Evolutionary conservation across 1,140 invertebrate species (phyloP).

Genomic region (Popillia japonica): DNA sequence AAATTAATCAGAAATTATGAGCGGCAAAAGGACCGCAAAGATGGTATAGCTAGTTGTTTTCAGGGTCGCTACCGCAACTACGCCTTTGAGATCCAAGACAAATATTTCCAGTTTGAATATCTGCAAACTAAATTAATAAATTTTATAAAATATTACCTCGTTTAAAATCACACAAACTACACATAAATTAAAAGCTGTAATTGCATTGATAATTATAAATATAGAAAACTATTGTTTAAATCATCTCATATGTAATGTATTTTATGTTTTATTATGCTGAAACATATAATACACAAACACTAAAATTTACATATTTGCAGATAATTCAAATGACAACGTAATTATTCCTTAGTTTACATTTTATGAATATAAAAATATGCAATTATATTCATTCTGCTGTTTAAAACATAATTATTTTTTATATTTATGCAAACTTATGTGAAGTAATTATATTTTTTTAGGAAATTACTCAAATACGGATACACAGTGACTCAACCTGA

Average conservation of each 20-base stretch:
- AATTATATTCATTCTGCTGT: background rate
- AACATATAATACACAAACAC: too few species aligned
- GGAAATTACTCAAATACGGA: background rate
- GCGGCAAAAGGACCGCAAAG: background rate
- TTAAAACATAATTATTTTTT: background rate
- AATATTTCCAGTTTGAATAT: slow-evolving; percentile 5
- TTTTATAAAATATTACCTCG: too few species aligned
- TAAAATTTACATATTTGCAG: too few species aligned
- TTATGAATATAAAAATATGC: background rate
- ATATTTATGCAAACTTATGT: background rate
- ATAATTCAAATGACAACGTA: background rate
- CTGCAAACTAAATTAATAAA: background rate
- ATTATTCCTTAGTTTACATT: too few species aligned
- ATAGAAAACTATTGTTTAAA: background rate
- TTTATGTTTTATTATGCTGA: too few species aligned
- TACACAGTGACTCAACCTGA: too few species aligned
- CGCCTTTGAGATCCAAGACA: slow-evolving; percentile 14
- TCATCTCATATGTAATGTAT: too few species aligned
- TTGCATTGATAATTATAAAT: background rate
- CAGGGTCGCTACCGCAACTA: background rate
- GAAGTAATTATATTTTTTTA: slow-evolving; percentile 1
- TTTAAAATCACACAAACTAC: too few species aligned
- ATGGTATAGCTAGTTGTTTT: background rate
- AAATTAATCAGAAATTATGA: background rate
- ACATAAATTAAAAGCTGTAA: too few species aligned